These are phyloP conservation scores for Momotus momota DNA, from an alignment of 2,797 vertebrate species.

Conservation along the genomic window DNA sequence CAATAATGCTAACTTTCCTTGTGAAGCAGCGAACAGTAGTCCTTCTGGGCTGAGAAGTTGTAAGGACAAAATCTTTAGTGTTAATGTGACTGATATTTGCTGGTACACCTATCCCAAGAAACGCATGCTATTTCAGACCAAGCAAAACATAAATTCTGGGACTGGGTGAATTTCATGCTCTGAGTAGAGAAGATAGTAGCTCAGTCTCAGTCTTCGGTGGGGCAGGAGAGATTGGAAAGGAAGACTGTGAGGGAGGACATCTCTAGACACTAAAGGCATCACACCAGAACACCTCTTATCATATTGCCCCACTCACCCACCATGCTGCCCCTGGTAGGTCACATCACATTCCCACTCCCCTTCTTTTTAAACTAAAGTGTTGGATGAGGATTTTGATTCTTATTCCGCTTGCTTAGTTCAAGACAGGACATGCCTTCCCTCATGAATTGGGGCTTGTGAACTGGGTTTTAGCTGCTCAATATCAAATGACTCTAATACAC, in stretches of 20 bases:
- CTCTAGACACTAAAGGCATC: neutral
- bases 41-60: neutral
- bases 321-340: accelerated
- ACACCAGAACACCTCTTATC: neutral
- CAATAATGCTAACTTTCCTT: neutral
- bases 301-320: accelerated
- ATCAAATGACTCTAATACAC: neutral
- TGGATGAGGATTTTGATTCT: neutral
- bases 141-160: neutral
- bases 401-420: neutral
- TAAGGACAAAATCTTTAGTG: neutral
- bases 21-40: neutral
- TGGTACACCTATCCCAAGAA: neutral
- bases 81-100: neutral
- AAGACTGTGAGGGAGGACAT: neutral
- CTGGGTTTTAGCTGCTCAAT: neutral
- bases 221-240: neutral
- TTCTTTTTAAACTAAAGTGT: neutral
- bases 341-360: neutral
- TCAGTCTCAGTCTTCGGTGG: neutral
- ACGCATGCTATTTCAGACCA: neutral
- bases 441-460: neutral
- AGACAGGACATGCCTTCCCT: neutral
- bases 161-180: neutral
- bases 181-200: neutral